A percentile compares a stretch with the other conserved stretches of the same genome.
Conservation (phyloP, 2,888 invertebrate species). For the Megaustenia siamemsis region DNA sequence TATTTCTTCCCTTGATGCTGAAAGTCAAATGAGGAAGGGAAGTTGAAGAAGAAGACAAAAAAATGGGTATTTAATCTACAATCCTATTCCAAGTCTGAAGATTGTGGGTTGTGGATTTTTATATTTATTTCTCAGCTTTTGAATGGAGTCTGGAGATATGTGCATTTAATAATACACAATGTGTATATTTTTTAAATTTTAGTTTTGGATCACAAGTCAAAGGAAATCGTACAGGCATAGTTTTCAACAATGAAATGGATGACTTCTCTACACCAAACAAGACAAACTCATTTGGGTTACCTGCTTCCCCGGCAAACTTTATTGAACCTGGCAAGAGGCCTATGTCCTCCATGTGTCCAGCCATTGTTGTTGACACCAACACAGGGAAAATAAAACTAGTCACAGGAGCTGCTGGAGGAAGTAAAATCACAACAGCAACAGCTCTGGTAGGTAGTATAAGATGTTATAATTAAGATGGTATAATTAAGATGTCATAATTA, state of each 20-base stretch:
- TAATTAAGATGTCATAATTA: not conserved
- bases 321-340: constrained; percentile 91
- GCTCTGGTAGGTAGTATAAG: constrained; percentile 75
- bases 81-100: no score
- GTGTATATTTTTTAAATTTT: constrained; percentile 46
- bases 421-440: constrained; percentile 91
- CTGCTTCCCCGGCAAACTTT: constrained; percentile 90
- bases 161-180: no score
- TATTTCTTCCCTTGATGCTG: no score
- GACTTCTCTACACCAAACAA: constrained; percentile 89
- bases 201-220: constrained; percentile 89
- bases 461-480: not conserved
- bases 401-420: constrained; percentile 93
- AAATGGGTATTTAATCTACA: no score
- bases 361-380: constrained; percentile 85
- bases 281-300: constrained; percentile 77
- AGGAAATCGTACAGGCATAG: constrained; percentile 84
- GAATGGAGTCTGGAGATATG: no score
- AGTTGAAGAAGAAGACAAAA: no score
- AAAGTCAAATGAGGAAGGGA: no score
- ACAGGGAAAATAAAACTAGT: constrained; percentile 85
- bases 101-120: no score
- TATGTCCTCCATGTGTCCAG: constrained; percentile 93
- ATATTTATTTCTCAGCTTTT: no score
- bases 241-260: constrained; percentile 95